phyloP scores from a whole-genome alignment of 2,797 vertebrate species.

The Sebastes hubbsi region DNA sequence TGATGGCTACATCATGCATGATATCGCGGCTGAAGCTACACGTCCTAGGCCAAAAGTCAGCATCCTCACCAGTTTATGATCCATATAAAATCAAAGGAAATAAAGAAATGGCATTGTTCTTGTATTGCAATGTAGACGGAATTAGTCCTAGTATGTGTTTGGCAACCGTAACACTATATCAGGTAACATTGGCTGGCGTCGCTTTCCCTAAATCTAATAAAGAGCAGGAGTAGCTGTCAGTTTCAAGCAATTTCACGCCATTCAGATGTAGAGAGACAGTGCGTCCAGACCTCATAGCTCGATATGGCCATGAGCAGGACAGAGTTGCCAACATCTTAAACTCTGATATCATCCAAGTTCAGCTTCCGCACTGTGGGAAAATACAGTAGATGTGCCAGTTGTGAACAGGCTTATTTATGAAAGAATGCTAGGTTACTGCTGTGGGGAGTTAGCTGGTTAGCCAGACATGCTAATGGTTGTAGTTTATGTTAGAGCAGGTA shows the following conservation, averaged over 20 bases:
- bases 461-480: no score
- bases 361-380: background rate
- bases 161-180: background rate
- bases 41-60: background rate
- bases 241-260: no score
- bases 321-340: no score
- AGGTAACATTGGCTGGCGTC: background rate
- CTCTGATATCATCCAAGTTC: background rate
- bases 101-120: background rate
- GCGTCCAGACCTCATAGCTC: no score
- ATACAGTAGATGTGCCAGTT: background rate
- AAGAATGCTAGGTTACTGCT: background rate
- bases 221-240: no score
- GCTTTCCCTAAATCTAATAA: background rate
- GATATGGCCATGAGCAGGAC: no score
- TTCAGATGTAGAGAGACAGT: no score
- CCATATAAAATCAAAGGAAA: background rate
- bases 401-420: background rate
- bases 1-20: no score
- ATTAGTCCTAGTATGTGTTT: background rate
- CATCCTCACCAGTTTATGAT: background rate
- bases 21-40: background rate
- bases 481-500: accelerated
- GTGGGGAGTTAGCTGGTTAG: background rate
- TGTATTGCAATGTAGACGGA: background rate